These are phyloP conservation scores for Nestor notabilis DNA, from an alignment of 2,113 vertebrate species.

Conservation along the genomic window DNA sequence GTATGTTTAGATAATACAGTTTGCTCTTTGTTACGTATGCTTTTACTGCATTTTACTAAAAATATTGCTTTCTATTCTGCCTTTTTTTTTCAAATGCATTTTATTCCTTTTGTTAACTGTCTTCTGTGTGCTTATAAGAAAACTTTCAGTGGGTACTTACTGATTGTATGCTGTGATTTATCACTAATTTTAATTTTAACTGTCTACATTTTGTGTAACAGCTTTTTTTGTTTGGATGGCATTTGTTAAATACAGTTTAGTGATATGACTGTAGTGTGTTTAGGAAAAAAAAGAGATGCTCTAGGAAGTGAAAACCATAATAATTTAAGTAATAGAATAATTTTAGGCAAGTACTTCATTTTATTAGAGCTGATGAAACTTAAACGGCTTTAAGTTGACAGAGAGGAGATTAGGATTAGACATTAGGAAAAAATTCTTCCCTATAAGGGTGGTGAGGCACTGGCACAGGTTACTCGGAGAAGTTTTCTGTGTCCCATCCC, in stretches of 20 bases:
- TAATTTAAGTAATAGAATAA: not conserved
- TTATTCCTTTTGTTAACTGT: not conserved
- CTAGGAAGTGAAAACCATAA: not conserved
- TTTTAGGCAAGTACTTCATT: not conserved
- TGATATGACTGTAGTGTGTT: not conserved
- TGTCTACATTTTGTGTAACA: not conserved
- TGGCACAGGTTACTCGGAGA: not conserved
- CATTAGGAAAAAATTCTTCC: not conserved
- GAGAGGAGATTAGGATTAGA: not conserved
- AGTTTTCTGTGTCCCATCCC: not conserved
- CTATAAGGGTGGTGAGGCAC: not conserved
- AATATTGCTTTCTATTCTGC: not conserved
- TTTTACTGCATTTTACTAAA: not conserved
- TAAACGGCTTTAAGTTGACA: not conserved
- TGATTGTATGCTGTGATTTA: not conserved
- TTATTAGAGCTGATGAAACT: not conserved
- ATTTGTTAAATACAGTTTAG: not conserved
- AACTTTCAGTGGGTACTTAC: not conserved
- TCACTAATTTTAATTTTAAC: not conserved
- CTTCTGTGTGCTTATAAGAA: not conserved
- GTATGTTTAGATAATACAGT: constrained; percentile 70
- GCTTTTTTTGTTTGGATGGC: not conserved
- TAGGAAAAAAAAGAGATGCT: not conserved
- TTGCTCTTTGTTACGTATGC: not conserved
- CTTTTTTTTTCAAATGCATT: not conserved